Evolutionary conservation across 2,797 vertebrate species (phyloP), one percentile per base, ranked within the genome.

Genomic region (Luscinia megarhynchos): DNA sequence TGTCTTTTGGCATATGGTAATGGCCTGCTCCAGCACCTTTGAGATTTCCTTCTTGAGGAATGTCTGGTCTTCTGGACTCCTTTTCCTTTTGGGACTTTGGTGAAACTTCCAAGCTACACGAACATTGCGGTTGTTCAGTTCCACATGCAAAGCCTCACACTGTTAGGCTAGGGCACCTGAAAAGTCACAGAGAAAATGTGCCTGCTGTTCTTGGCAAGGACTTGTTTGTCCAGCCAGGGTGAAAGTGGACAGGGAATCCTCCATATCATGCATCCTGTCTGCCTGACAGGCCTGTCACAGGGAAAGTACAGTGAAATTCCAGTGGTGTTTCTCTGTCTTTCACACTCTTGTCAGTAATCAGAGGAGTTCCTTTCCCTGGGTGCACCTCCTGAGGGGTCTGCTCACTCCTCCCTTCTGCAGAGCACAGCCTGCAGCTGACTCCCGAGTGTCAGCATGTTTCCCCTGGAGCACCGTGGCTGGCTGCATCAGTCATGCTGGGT

Each of bases 401-500:
- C 23, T 89, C 50, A 26, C 43, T 50, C 40, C 53, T 78, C 4
- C 40, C 34, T 77, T 66, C 66, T 2, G 1, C 59, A 40, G 11
- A 46, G 26, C 53, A 30, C 18, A 6, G 12, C 57, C 51, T n/a
- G 51, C 18, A 27, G 38, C 34, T 57, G 12, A 14, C 10, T 38
- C 19, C 24, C 11, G 41, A 23, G 10, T 15, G 32, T 36, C 36
- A 70, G 22, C 26, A 2, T 4, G 8, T 27, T 51, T 15, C 16
- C 46, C 16, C 15, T 3, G 0, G 10, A 55, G 20, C n/a, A 30
- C 32, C 3, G 1, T 40, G 22, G 16, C 14, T n/a, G 61, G 30
- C 36, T 72, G 30, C 22, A 4, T 50, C 57, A 20, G 12, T 51
- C 15, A 2, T 51, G 14, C 16, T 50, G 46, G n/a, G 8, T 26